Evolutionary conservation across 2,888 invertebrate species (phyloP), one percentile per base, ranked within the genome.

Genomic region (Rhabditoides inermis): DNA sequence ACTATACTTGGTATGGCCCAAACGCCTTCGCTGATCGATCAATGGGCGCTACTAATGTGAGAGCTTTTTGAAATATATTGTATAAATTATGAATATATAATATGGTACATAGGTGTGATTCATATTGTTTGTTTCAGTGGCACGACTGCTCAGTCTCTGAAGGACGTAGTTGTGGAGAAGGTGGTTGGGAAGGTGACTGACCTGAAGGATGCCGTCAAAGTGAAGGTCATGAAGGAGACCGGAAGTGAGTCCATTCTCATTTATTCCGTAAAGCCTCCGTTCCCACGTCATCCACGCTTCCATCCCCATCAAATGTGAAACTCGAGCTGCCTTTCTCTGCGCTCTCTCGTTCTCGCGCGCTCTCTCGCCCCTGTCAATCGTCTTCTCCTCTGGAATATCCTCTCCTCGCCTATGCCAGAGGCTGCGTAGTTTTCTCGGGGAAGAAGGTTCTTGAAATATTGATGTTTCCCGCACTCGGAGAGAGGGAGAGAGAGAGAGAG

Each of bases 181-280:
- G 65, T 70, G 30, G 18, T 49, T 3, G 40, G 30, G 6, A 49
- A 68, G 51, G 65, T 70, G 30, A 54, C 65, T 32, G 68, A 70
- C 50, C 59, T 73, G 32, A 73, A 71, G 48, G 72, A 73, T 54
- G 56, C 55, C 22, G 65, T 73, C 46, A 73, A 73, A 45, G 61
- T 63, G 35, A 70, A 69, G 52, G 70, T 73, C 18, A 73, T 70
- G 70, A 58, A 64, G 42, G 61, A 73, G 48, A 71, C 71, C 40
- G 72, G 72, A 58, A 70, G 72, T 71, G 53, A 61, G 70, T 68
- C 30, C 26, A 39, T 45, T 27, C 40, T 30, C 48, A 49, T 12
- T 18, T 40, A 7, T 10, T 40, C 42, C 23, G 10, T 42, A 32
- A 32, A 15, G 32, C 15, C 32, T 32, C 15, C 7, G 32, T 7